Evolutionary conservation across 2,797 vertebrate genomes (phyloP), one percentile per base, ranked within the genome.

Genomic region (Poeciliopsis infans): DNA sequence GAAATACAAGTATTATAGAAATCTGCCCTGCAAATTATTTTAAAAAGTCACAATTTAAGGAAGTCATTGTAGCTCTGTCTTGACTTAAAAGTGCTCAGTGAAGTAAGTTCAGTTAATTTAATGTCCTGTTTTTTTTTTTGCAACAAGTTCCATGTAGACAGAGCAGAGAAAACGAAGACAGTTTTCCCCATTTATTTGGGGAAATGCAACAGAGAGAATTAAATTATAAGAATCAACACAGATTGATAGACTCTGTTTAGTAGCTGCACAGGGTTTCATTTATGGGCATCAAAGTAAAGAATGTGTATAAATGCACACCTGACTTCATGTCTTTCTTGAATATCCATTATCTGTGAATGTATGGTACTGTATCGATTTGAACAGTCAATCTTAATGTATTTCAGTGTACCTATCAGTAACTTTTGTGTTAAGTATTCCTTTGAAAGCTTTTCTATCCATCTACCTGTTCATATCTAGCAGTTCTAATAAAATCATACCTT

Each of bases 401-500:
- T 43, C 8, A n/a, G 8, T 43, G 64, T 43, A 41, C 13, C 23
- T 15, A 43, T 69, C 5, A 25, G 11, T 69, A 69, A 13, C 5
- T 45, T 43, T 45, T 25, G 12, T 41, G 36, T 68, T 25, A 41
- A 25, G 41, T 10, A 10, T 23, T 12, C 4, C 10, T 23, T 68
- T 69, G 66, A 23, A 41, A 69, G 23, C 39, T 25, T 25, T 55
- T 25, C 23, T 16, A 23, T 68, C 11, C 23, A 39, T 68, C 15
- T 0, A 33, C 61, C 8, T 25, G 36, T 25, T 12, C 23, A 39
- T 41, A 68, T 68, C 36, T 25, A 68, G 6, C 64, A 41, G 33
- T 68, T 68, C 4, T 23, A 41, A 68, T 68, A 39, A 68, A 57
- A 6, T 66, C 4, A 13, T 46, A 78, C 69, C 45, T 81, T 49